phyloP scores from a whole-genome alignment of 2,113 vertebrate species.

The Chrysochloris asiatica region DNA sequence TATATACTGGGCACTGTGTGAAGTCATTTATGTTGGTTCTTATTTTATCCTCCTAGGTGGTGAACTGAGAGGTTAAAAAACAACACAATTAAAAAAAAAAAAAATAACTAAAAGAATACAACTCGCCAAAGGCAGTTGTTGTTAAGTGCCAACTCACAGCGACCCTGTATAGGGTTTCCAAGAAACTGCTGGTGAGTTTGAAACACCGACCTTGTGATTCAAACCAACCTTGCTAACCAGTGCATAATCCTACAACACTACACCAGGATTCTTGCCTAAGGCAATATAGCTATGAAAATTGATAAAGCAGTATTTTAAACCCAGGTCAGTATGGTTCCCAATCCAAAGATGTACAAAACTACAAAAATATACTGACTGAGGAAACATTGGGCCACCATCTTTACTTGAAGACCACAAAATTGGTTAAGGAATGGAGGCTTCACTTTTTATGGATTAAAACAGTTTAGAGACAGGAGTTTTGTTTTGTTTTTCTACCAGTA shows the following conservation, averaged over 20 bases:
- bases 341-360: neutral
- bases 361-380: neutral
- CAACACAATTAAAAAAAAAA: neutral
- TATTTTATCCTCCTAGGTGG: neutral
- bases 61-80: neutral
- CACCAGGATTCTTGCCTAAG: conserved; percentile 12
- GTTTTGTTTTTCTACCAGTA: neutral
- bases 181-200: no score
- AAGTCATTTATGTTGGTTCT: neutral
- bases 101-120: no score
- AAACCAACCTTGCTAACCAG: no score
- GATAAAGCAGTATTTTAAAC: neutral
- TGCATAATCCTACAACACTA: no score
- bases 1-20: neutral
- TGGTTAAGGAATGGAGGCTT: neutral
- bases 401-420: neutral
- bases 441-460: neutral
- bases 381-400: rapidly evolving
- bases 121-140: no score
- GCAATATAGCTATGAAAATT: neutral
- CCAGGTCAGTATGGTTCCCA: neutral
- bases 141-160: no score
- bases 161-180: no score
- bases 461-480: neutral
- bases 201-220: no score